Evolutionary conservation across 2,113 vertebrate genomes (phyloP), one percentile per base, ranked within the genome.

Genomic region (Hyla sarda): DNA sequence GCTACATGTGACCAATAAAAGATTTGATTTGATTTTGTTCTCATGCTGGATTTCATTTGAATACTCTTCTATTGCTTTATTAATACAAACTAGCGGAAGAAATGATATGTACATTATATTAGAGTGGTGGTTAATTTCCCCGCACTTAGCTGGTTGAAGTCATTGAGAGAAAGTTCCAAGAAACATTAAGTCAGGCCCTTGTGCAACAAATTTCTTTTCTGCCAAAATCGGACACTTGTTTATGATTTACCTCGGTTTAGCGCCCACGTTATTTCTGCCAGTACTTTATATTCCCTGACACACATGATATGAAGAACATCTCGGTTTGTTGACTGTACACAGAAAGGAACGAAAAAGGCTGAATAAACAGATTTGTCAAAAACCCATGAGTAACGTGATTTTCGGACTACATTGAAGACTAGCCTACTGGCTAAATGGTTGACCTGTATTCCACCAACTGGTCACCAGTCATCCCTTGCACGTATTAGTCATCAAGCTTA

Each of bases 291-390:
- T 41, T 12, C 3, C 37, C 32, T 62, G 34, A 17, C 56, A 81
- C n/a, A 50, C 48, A 52, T 16, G n/a, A 76, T 62, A 62, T 2
- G 8, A 16, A 21, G 77, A n/a, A 80, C 12, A 3, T 81, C 19
- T 62, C 45, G 60, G 37, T 34, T 45, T 81, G 23, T 62, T 62
- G 60, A 60, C 56, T 45, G 6, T 62, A 65, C 34, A 41, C 23
- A 23, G 75, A 32, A 62, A 62, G 37, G 56, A 45, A 81, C 34
- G 47, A 62, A 81, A 81, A 32, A 28, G n/a, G 6, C 45, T 72
- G 32, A 72, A 17, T 23, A 72, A 37, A 9, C 37, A 16, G 37
- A 69, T 73, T 73, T 13, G 28, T 12, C n/a, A 62, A 12, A 25
- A 62, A 62, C n/a, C 11, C n/a, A 1, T 62, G n/a, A 62, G 10